Evolutionary conservation across 2,797 vertebrate genomes (phyloP), one percentile per base, ranked within the genome.

Genomic region (Tauraco hartlaubi): DNA sequence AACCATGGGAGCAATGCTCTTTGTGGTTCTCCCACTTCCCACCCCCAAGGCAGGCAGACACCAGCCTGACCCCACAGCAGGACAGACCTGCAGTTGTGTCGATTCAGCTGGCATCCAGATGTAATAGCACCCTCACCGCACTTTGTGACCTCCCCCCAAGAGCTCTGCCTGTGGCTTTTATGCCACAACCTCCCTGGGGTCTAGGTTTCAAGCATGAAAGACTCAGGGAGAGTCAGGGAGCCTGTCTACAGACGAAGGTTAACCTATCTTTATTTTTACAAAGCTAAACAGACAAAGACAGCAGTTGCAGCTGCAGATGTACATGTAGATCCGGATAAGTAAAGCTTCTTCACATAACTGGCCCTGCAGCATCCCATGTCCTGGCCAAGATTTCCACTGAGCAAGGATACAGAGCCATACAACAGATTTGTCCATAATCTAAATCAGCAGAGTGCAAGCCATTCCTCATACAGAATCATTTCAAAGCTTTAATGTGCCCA

Each of bases 251-350:
- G 41, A 26, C 12, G 25, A 71, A 81, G 23, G 56, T 55, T 83
- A 90, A 37, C 20, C 16, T 58, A 9, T 25, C 56, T 71, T 67
- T 35, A 44, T 59, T 93, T 85, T 85, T 13, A 72, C 37, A 85
- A 75, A 64, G 41, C 58, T 54, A 26, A 77, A 51, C 17, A 86
- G 72, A 41, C 8, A 73, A 41, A 78, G 43, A 5, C 39, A 67
- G 29, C 52, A 46, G 51, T 23, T 62, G 43, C 59, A 66, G 41
- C 23, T 81, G 41, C 59, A 91, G 58, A 51, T 29, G 16, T 31
- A 68, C 1, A 1, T 0, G 0, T 15, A 49, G 25, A 2, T 86
- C 37, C 80, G 63, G 62, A 39, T 37, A 68, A 72, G 33, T 15
- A 93, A 80, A 86, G 39, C 13, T 63, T 48, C 72, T 61, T 67